A percentile compares a stretch with the other conserved stretches of the same genome.
These are phyloP conservation scores for Antrozous pallidus DNA, from an alignment of 2,797 vertebrate species.

Conservation along the genomic window DNA sequence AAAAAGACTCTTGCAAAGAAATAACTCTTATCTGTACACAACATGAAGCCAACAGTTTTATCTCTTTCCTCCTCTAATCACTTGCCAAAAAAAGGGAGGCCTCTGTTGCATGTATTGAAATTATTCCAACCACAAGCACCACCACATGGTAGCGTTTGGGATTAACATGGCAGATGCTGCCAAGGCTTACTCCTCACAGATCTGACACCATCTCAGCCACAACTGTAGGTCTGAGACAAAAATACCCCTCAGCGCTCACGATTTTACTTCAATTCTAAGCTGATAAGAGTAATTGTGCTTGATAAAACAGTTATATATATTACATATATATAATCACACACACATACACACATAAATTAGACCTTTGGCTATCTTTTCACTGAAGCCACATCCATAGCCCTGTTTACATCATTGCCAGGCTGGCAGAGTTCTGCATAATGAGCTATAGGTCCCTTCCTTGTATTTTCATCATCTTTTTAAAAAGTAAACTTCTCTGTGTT, in stretches of 20 bases:
- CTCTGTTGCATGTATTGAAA: background rate
- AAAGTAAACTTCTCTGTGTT: background rate
- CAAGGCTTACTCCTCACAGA: background rate
- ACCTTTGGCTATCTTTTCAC: background rate
- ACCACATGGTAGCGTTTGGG: background rate
- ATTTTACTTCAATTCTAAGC: slow-evolving; percentile 31
- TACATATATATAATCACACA: no score
- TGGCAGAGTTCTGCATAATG: background rate
- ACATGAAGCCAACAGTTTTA: slow-evolving; percentile 3
- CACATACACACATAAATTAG: background rate
- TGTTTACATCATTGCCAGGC: background rate
- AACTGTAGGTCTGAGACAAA: slow-evolving; percentile 7
- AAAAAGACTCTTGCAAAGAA: background rate
- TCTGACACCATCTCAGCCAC: slow-evolving; percentile 27
- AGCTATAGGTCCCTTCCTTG: background rate
- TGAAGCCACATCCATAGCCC: background rate
- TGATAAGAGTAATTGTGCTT: background rate
- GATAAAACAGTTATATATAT: no score
- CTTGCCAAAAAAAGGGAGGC: background rate
- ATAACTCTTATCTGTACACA: background rate
- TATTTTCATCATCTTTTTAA: background rate
- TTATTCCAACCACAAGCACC: slow-evolving; percentile 38
- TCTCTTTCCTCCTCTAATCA: background rate
- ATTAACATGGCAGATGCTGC: background rate
- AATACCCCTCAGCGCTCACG: slow-evolving; percentile 8